These are phyloP conservation scores for Pterostichus madidus DNA, from an alignment of 2,888 invertebrate genomes.

Conservation along the genomic window DNA sequence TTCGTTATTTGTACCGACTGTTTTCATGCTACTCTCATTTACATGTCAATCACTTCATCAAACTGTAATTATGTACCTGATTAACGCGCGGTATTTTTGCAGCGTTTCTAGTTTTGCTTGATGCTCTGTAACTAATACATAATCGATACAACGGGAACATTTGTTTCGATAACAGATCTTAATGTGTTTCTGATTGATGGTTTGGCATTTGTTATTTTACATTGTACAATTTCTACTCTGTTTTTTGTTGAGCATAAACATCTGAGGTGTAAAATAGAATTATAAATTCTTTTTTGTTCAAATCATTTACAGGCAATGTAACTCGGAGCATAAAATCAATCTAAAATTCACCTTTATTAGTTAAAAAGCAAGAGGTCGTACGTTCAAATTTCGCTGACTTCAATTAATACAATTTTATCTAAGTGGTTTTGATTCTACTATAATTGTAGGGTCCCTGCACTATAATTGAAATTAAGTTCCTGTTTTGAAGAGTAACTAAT, in stretches of 20 bases:
- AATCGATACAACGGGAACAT: constrained; percentile 30
- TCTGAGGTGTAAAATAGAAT: no score
- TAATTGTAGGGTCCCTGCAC: no score
- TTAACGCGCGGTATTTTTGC: constrained; percentile 17
- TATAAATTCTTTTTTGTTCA: no score
- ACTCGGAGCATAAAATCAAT: no score
- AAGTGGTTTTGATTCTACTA: no score
- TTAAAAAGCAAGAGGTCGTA: no score
- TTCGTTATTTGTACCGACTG: constrained; percentile 6
- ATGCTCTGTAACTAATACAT: constrained; percentile 37
- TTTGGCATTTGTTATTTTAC: neutral
- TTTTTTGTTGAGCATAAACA: neutral
- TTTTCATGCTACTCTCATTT: constrained; percentile 10
- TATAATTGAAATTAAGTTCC: no score
- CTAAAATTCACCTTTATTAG: no score
- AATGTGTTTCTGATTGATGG: constrained; percentile 50
- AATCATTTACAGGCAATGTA: no score
- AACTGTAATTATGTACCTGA: constrained; percentile 11
- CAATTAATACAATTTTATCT: no score
- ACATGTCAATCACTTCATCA: constrained; percentile 13
- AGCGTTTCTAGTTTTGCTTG: constrained; percentile 25
- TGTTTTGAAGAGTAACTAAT: no score
- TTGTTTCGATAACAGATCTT: constrained; percentile 50
- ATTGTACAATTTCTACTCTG: neutral
- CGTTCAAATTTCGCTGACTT: no score